phyloP scores from a whole-genome alignment of 2,888 invertebrate species.

The Elysia crispata region DNA sequence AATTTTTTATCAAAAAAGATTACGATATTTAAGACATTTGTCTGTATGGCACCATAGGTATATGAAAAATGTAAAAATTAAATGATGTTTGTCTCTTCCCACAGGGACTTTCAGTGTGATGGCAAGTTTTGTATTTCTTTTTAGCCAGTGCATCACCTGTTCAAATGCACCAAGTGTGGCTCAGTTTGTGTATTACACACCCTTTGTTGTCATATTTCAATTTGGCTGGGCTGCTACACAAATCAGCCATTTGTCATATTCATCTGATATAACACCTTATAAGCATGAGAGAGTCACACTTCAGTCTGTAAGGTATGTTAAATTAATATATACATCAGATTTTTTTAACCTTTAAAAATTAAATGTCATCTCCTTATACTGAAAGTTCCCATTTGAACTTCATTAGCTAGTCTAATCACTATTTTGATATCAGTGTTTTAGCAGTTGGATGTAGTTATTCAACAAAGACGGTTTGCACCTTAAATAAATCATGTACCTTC shows the following conservation, averaged over 20 bases:
- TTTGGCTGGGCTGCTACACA: conserved; percentile 96
- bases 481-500: no score
- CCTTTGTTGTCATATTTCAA: conserved; percentile 84
- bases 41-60: no score
- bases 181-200: conserved; percentile 78
- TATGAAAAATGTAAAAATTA: neutral
- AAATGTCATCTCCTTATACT: no score
- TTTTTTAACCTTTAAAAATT: no score
- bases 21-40: no score
- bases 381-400: no score
- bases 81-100: conserved; percentile 59
- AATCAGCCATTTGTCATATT: conserved; percentile 92
- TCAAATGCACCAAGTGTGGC: conserved; percentile 80
- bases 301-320: conserved; percentile 77
- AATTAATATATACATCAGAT: neutral
- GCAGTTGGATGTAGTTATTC: no score
- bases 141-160: conserved; percentile 86
- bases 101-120: conserved; percentile 85
- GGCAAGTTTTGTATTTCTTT: conserved; percentile 91
- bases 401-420: no score
- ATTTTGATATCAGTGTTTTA: no score
- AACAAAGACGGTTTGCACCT: no score
- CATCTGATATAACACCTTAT: conserved; percentile 81
- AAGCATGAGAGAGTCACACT: conserved; percentile 77
- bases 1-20: no score